Conservation (phyloP, 1,140 invertebrate species). For the Doryteuthis pealeii region DNA sequence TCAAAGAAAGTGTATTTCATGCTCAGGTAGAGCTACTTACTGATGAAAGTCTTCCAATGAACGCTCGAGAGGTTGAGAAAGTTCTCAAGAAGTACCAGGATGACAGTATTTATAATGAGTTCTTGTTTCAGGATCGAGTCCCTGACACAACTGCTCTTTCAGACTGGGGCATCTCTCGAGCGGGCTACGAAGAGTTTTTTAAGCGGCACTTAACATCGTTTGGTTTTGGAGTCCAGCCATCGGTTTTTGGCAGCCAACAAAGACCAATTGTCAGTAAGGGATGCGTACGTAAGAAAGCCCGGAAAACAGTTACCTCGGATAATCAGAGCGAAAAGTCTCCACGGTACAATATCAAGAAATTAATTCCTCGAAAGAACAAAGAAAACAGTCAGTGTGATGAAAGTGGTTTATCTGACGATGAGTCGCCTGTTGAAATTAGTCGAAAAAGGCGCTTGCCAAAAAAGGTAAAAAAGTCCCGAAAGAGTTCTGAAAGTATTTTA, state of each 20-base stretch:
- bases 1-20: constrained; percentile 89
- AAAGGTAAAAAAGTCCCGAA: constrained; percentile 19
- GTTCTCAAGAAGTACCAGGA: constrained; percentile 30
- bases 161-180: background rate
- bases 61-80: constrained; percentile 34
- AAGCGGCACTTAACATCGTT: background rate
- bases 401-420: background rate
- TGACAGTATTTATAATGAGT: constrained; percentile 25
- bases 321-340: background rate
- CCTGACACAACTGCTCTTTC: background rate
- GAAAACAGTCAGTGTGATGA: constrained; percentile 12
- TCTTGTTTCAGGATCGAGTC: background rate
- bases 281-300: background rate
- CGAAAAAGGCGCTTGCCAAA: constrained; percentile 1
- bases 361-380: background rate
- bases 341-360: background rate
- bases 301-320: background rate
- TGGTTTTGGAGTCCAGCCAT: background rate
- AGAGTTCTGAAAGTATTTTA: background rate
- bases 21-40: constrained; percentile 69
- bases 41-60: constrained; percentile 35
- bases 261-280: background rate
- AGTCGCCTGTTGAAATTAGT: background rate
- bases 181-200: background rate
- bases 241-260: background rate